Evolutionary conservation across 1,140 invertebrate species (phyloP), one percentile per base, ranked within the genome.

Genomic region (Ctenoplectra terminalis): DNA sequence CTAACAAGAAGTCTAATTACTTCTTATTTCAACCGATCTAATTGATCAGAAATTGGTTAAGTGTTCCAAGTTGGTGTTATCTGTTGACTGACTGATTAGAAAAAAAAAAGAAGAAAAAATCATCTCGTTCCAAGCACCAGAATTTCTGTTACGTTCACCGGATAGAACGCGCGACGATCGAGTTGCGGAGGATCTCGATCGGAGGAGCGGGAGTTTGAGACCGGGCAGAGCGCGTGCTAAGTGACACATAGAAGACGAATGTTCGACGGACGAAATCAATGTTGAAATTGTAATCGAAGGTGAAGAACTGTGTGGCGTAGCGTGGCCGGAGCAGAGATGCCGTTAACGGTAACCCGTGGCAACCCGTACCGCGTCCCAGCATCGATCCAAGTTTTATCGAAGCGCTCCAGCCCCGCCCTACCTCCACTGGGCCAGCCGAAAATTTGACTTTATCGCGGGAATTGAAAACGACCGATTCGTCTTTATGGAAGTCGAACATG

Each of bases 321-420:
- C 34, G 61, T 72, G 23, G 78, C 54, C 31, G 70, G 43, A 79
- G 88, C 81, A n/a, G 90, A 92, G 91, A 93, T 93, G 92, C 91
- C 91, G 92, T 93, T 94, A 93, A 94, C 91, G 89, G 93, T 94
- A 93, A 92, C 93, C 93, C 92, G 76, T 93, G 81, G 93, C 93
- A 94, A 94, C 93, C 86, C 83, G 75, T 46, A 80, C 87, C 83
- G 90, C 91, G 90, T 93, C 90, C 92, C 92, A 92, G 93, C 92
- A 94, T 94, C 92, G 93, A 94, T 94, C 93, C 92, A 90, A 92
- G 90, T 91, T 93, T 93, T 93, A 92, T 92, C 92, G 90, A 93
- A 93, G 75, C 80, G 85, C 66, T 81, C 79, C 90, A 91, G 90
- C 93, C 92, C 92, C 92, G 91, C 92, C 93, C 92, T 90, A 84